Evolutionary conservation across 2,113 vertebrate genomes (phyloP).

Genomic region (Pteronura brasiliensis): DNA sequence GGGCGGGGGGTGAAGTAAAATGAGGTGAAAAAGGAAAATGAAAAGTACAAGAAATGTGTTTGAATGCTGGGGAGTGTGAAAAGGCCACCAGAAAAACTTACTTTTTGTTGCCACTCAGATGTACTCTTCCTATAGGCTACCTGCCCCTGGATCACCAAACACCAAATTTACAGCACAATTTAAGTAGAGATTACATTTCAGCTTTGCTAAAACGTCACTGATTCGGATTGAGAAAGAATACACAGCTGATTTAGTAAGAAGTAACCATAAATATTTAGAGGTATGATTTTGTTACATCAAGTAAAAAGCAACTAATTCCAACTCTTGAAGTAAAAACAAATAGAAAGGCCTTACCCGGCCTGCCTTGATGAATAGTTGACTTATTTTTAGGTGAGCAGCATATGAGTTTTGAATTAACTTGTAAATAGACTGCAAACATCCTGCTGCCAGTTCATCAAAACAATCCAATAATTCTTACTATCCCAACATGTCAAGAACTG

Average conservation of each 20-base stretch:
- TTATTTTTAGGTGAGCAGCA: slow-evolving; percentile 10
- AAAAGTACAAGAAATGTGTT: background rate
- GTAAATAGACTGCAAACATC: background rate
- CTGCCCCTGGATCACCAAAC: background rate
- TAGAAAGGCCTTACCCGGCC: background rate
- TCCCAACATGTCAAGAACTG: background rate
- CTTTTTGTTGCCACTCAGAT: background rate
- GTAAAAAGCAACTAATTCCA: slow-evolving; percentile 46
- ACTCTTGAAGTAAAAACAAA: slow-evolving; percentile 18
- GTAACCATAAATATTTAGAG: slow-evolving; percentile 51
- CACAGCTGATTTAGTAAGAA: slow-evolving; percentile 23
- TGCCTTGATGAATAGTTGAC: background rate
- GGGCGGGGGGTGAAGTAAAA: background rate
- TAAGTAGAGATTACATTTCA: background rate
- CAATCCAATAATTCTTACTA: background rate
- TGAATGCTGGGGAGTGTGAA: background rate
- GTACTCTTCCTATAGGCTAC: background rate
- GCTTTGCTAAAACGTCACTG: background rate
- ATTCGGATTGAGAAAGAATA: slow-evolving; percentile 4
- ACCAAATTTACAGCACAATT: background rate
- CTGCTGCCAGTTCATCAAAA: background rate
- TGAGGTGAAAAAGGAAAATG: background rate
- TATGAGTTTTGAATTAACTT: background rate
- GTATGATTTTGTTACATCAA: slow-evolving; percentile 51
- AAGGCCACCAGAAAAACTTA: background rate